Base-by-base conservation (phyloP, 1,140 invertebrate genomes). In the Nilaparvata lugens region DNA sequence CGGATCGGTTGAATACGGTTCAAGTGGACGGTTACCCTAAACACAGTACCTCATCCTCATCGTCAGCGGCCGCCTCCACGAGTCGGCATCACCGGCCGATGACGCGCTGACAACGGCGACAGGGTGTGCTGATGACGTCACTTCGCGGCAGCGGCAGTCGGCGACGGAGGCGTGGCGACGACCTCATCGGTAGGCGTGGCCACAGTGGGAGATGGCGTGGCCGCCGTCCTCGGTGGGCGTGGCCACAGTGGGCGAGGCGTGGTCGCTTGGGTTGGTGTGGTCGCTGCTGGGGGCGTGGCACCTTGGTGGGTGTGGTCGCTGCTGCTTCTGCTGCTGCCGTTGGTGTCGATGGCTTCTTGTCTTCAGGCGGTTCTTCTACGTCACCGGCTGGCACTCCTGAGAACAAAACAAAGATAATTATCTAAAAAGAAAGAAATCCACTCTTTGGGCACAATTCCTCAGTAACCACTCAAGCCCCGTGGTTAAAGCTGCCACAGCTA, bases 101-200 rank as follows among this genome's bases (percentile, higher is more conserved):
- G 53, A 79, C 82, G 66, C 38, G 28, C 40, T 54, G 19, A 42
- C 35, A 1, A 25, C 43, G 16, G 38, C 62, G 54, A 51, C 25
- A 5, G 24, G 31, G 45, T 7, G 45, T 23, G 45, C 2, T 19
- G 5, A 16, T 19, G 16, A 48, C 16, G 45, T 18, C 16, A 23
- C 31, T n/a, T 35, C 7, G 1, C 4, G 7, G 31, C n/a, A n/a
- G 23, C 31, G 52, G 16, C 52, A 42, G 1, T 38, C 52, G 14
- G 28, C 62, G 52, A 42, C 40, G 3, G 31, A 1, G 45, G 59
- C 16, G 31, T 23, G 55, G 85, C 83, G 38, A 83, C 84, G 64
- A 87, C 87, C 67, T 84, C 86, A 70, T 89, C 88, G 87, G 87
- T 89, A 64, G 84, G 88, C 70, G 89, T 87, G 59, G 87, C 83